These are phyloP conservation scores for Ictidomys tridecemlineatus DNA, from an alignment of 2,113 vertebrate genomes.

Conservation along the genomic window DNA sequence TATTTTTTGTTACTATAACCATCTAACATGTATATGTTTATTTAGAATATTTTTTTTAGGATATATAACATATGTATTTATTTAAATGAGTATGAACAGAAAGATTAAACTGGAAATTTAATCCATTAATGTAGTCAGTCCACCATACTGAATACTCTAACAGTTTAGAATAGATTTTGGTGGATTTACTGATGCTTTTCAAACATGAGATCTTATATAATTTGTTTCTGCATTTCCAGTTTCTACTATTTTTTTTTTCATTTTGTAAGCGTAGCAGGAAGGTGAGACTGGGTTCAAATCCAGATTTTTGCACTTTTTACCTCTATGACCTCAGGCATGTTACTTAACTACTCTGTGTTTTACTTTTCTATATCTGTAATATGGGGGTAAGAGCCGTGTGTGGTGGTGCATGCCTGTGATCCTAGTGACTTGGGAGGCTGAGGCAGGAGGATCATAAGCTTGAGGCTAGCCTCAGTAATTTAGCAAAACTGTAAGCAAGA, in stretches of 20 bases:
- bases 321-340: background rate
- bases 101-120: conserved; percentile 22
- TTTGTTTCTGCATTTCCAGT: background rate
- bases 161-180: background rate
- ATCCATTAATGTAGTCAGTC: background rate
- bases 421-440: too few relatives aligned
- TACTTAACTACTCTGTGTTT: background rate
- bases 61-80: background rate
- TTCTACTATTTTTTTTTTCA: background rate
- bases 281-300: too few relatives aligned
- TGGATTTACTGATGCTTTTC: background rate
- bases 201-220: background rate
- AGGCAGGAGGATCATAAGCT: too few relatives aligned
- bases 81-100: background rate
- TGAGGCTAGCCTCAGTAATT: too few relatives aligned
- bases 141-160: background rate
- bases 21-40: background rate
- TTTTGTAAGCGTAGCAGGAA: background rate
- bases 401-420: too few relatives aligned
- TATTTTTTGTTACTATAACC: background rate
- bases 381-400: background rate
- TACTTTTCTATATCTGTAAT: background rate
- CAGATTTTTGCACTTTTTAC: background rate
- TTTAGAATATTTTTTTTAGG: background rate
- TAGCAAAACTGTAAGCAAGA: too few relatives aligned